Conservation (phyloP, 2,888 invertebrate genomes). For the Pristionchus arcanus region DNA sequence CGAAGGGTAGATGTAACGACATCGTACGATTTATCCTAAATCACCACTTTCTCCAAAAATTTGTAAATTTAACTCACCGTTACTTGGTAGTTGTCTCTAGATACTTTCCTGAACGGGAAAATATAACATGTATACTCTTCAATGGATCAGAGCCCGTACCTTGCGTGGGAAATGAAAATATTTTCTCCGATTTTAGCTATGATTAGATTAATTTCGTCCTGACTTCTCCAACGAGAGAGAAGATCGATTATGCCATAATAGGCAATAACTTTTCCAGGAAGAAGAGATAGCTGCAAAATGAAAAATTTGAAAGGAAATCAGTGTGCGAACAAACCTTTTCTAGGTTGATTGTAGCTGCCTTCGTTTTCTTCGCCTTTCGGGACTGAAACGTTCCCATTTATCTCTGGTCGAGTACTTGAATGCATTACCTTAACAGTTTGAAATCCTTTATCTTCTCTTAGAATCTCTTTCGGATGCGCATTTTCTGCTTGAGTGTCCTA, state of each 20-base stretch:
- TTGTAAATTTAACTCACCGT: no score
- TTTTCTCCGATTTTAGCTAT: not conserved
- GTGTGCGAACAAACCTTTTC: not conserved
- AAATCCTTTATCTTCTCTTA: not conserved
- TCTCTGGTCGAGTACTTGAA: not conserved
- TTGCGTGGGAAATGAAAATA: not conserved
- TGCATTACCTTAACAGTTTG: not conserved
- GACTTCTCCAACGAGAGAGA: not conserved
- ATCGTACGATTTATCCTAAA: not conserved
- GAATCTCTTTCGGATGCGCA: no score
- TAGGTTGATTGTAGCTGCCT: not conserved
- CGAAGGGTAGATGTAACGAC: not conserved
- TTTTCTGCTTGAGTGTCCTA: no score
- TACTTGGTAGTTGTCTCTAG: no score
- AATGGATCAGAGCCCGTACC: not conserved
- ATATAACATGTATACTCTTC: no score
- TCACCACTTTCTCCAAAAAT: not conserved
- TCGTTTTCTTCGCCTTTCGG: not conserved
- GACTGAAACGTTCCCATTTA: not conserved
- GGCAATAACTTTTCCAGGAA: not conserved
- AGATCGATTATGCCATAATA: not conserved
- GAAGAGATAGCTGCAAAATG: not conserved
- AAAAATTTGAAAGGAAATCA: not conserved
- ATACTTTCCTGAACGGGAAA: no score
- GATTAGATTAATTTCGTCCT: not conserved